phyloP scores from a whole-genome alignment of 2,797 vertebrate species.

The Takifugu rubripes region DNA sequence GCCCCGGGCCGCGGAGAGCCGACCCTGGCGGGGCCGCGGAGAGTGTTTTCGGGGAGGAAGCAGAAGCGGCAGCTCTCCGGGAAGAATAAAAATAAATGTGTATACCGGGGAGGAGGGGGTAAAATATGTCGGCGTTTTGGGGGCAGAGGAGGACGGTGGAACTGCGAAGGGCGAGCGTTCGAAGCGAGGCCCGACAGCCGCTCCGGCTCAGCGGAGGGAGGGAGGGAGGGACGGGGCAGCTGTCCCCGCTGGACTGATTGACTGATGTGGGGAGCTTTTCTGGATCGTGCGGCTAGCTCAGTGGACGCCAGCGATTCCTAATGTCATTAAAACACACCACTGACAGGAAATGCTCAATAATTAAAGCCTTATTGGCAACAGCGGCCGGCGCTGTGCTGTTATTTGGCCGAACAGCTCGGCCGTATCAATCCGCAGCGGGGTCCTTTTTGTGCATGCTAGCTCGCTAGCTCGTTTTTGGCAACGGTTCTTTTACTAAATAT shows the following conservation, averaged over 20 bases:
- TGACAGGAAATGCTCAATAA: constrained; percentile 9
- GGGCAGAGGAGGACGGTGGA: constrained; percentile 66
- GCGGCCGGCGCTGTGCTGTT: constrained; percentile 5
- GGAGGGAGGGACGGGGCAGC: constrained; percentile 53
- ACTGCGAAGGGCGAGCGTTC: constrained; percentile 53
- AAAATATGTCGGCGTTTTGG: constrained; percentile 73
- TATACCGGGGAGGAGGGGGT: constrained; percentile 32
- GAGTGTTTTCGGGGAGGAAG: constrained; percentile 35
- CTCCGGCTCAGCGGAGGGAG: constrained; percentile 47
- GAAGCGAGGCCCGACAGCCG: constrained; percentile 59
- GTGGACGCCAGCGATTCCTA: constrained; percentile 5
- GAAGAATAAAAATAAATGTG: constrained; percentile 49
- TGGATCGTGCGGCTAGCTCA: constrained; percentile 18
- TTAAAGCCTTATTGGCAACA: constrained; percentile 13
- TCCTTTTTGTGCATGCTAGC: constrained; percentile 33
- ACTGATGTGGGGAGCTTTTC: constrained; percentile 58
- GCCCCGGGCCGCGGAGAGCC: constrained; percentile 63
- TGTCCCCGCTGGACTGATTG: constrained; percentile 65
- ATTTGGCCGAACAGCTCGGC: constrained; percentile 5
- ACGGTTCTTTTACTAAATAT: constrained; percentile 45
- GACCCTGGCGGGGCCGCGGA: constrained; percentile 38
- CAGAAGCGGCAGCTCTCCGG: constrained; percentile 35
- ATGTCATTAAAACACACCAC: background rate
- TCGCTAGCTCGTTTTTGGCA: constrained; percentile 42
- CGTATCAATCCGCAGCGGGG: constrained; percentile 47